Conservation (phyloP, 2,888 invertebrate species). For the Drepana falcataria region DNA sequence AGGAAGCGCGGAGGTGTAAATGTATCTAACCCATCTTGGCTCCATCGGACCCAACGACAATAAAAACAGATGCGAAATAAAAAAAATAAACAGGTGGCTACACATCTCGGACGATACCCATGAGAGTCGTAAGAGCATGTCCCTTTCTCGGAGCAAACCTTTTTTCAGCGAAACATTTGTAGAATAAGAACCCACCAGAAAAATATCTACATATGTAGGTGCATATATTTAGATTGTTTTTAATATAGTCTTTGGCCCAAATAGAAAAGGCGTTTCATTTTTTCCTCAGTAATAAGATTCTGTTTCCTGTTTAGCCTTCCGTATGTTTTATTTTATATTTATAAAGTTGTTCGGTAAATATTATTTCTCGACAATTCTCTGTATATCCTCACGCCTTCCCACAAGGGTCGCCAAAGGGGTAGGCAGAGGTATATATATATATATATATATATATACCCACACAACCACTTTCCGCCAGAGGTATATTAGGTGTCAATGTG, state of each 20-base stretch:
- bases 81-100: conserved; percentile 43
- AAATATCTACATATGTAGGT: conserved; percentile 9
- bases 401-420: too few species aligned
- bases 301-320: background rate
- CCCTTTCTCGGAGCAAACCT: conserved; percentile 43
- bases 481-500: too few species aligned
- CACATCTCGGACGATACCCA: conserved; percentile 41
- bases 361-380: background rate
- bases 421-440: too few species aligned
- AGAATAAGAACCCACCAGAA: conserved; percentile 12
- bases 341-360: background rate
- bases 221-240: background rate
- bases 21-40: conserved; percentile 9
- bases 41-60: conserved; percentile 29
- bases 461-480: too few species aligned
- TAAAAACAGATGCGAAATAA: conserved; percentile 42
- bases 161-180: conserved; percentile 33
- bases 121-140: conserved; percentile 45
- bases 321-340: background rate
- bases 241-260: background rate
- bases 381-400: too few species aligned
- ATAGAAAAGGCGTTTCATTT: background rate
- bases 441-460: too few species aligned
- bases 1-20: conserved; percentile 1
- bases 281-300: background rate